Conservation (phyloP, 2,888 invertebrate species). For the Sminthurinus aureus region DNA sequence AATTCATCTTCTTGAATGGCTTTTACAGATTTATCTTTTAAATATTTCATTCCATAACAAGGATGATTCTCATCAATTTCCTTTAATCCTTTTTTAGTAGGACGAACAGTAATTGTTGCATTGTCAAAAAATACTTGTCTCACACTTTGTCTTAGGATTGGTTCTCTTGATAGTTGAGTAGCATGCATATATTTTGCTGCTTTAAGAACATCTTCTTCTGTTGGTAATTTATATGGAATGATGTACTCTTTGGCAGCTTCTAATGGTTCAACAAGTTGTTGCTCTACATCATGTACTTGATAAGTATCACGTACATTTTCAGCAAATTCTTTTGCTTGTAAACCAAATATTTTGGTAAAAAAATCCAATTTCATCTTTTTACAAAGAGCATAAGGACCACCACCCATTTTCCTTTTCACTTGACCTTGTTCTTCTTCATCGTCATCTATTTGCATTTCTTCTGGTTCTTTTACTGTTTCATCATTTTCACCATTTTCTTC, state of each 20-base stretch:
- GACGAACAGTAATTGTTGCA: slow-evolving; percentile 80
- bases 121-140: slow-evolving; percentile 88
- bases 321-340: slow-evolving; percentile 92
- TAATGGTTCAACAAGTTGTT: slow-evolving; percentile 82
- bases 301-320: slow-evolving; percentile 96
- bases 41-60: slow-evolving; percentile 85
- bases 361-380: slow-evolving; percentile 83
- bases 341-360: slow-evolving; percentile 88
- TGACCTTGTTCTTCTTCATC: slow-evolving; percentile 67
- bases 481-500: slow-evolving; percentile 62
- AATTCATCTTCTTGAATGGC: slow-evolving; percentile 91
- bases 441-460: slow-evolving; percentile 68
- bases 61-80: slow-evolving; percentile 96
- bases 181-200: slow-evolving; percentile 95
- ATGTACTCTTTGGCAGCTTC: slow-evolving; percentile 82
- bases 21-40: slow-evolving; percentile 90
- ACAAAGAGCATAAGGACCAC: slow-evolving; percentile 89
- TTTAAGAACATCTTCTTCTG: slow-evolving; percentile 82
- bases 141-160: slow-evolving; percentile 82
- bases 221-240: slow-evolving; percentile 69
- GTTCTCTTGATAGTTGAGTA: slow-evolving; percentile 90
- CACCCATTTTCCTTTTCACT: slow-evolving; percentile 64
- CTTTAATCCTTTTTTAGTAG: slow-evolving; percentile 90
- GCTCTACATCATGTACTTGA: slow-evolving; percentile 93
- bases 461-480: slow-evolving; percentile 63